Evolutionary conservation across 1,140 invertebrate genomes (phyloP), one percentile per base, ranked within the genome.

Genomic region (Diorhabda elongata): DNA sequence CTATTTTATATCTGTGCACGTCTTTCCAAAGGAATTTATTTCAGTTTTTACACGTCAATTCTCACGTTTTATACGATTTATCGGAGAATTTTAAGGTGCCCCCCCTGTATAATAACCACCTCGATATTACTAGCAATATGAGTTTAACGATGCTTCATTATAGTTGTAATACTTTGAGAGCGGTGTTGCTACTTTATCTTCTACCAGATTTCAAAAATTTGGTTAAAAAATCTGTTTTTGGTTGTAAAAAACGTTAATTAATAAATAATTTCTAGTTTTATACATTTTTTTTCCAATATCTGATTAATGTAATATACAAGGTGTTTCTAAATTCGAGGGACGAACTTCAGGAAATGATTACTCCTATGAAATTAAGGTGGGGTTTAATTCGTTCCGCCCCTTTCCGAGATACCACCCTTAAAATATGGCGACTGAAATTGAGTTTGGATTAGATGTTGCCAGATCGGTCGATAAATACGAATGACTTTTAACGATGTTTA

Each of bases 11-110:
- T 68, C 57, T 76, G 43, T 7, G 72, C 5, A 77, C 73, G 8
- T 79, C 78, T 8, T 73, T 77, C 67, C 79, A 78, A 69, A 69
- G 77, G 65, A 71, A 76, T 62, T 9, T 75, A 44, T 72, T 79
- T 47, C 68, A 75, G 60, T 69, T 77, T 6, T 65, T 75, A 42
- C 71, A 77, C 60, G 71, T 73, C 5, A 62, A 75, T 71, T 66
- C 60, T 6, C 66, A 75, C 60, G 43, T 66, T 57, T 68, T 73
- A 52, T 52, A 44, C 44, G 67, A 67, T 52, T 65, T 42, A 57
- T 11, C 73, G 61, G 69, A 71, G 42, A 73, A 64, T 66, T 79
- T 75, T 64, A 75, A 72, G 71, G 70, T 75, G 47, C 74, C 76
- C 2, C 75, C 76, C 42, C 69, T 76, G 47, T 71, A 74, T 66